A percentile compares a stretch with the other conserved stretches of the same genome.
phyloP scores from a whole-genome alignment of 1,140 invertebrate species.

The Apis laboriosa region DNA sequence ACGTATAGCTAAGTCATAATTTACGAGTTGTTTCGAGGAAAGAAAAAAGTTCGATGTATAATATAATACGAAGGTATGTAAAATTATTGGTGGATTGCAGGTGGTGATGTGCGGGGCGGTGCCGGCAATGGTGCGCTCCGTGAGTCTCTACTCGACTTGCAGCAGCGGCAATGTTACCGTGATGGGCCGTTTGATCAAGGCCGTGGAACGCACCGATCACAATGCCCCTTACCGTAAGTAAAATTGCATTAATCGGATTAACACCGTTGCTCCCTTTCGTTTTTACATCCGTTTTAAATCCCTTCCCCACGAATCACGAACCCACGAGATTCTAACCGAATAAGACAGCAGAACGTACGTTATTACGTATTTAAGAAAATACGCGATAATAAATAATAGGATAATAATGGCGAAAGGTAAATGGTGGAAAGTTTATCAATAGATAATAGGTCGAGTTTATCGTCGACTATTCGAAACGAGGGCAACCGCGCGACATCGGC shows the following conservation, averaged over 20 bases:
- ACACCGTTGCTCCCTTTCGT: no score
- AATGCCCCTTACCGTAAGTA: conserved; percentile 80
- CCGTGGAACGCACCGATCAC: conserved; percentile 73
- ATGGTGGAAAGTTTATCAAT: not conserved
- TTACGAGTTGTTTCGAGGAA: not conserved
- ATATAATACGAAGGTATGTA: not conserved
- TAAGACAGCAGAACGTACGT: no score
- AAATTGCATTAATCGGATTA: conserved; percentile 16
- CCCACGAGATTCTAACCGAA: no score
- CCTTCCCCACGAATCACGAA: no score
- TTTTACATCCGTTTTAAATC: not conserved
- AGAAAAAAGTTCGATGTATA: not conserved
- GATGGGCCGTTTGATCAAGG: conserved; percentile 76
- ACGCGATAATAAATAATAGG: not conserved
- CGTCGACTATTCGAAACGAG: not conserved
- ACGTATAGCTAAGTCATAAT: not conserved
- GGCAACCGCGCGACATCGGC: conserved; percentile 1
- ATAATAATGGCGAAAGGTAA: not conserved
- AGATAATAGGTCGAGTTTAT: not conserved
- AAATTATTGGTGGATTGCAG: conserved; percentile 74
- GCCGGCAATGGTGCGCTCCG: conserved; percentile 86
- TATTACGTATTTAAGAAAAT: not conserved
- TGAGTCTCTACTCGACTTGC: conserved; percentile 85
- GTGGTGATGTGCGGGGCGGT: conserved; percentile 88
- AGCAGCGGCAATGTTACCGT: conserved; percentile 82